phyloP scores from a whole-genome alignment of 2,888 invertebrate species.

The Yponomeuta cagnagella region DNA sequence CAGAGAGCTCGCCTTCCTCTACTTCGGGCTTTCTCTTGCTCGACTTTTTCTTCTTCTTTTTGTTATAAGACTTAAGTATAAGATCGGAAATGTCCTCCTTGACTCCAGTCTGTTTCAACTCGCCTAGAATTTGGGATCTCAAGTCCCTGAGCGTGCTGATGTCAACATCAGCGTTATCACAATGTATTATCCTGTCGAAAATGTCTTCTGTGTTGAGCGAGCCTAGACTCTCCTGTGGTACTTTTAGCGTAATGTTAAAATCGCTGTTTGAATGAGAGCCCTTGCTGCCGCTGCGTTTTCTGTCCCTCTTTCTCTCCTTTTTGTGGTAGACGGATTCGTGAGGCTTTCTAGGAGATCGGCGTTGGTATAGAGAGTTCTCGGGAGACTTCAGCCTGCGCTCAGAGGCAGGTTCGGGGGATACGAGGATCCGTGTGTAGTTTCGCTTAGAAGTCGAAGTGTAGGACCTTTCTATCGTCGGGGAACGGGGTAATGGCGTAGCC shows the following conservation, averaged over 20 bases:
- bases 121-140: slow-evolving; percentile 62
- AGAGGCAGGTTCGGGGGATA: slow-evolving; percentile 38
- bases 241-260: slow-evolving; percentile 62
- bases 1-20: slow-evolving; percentile 67
- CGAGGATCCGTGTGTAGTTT: slow-evolving; percentile 56
- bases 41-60: slow-evolving; percentile 33
- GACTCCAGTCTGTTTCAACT: slow-evolving; percentile 60
- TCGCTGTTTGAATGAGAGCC: slow-evolving; percentile 32
- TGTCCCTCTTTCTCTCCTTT: slow-evolving; percentile 50
- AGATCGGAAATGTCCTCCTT: slow-evolving; percentile 66
- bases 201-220: slow-evolving; percentile 63
- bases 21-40: slow-evolving; percentile 26
- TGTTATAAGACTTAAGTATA: slow-evolving; percentile 58
- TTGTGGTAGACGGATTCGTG: slow-evolving; percentile 40
- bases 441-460: slow-evolving; percentile 29
- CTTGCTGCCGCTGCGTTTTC: slow-evolving; percentile 32
- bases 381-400: slow-evolving; percentile 31
- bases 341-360: slow-evolving; percentile 42
- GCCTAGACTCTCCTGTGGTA: slow-evolving; percentile 57
- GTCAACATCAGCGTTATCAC: slow-evolving; percentile 62
- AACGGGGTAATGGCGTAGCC: slow-evolving; percentile 27
- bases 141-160: slow-evolving; percentile 65
- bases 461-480: neutral
- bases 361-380: slow-evolving; percentile 46
- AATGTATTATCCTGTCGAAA: slow-evolving; percentile 58